Conservation (phyloP, 2,797 vertebrate genomes). For the Cygnus olor region DNA sequence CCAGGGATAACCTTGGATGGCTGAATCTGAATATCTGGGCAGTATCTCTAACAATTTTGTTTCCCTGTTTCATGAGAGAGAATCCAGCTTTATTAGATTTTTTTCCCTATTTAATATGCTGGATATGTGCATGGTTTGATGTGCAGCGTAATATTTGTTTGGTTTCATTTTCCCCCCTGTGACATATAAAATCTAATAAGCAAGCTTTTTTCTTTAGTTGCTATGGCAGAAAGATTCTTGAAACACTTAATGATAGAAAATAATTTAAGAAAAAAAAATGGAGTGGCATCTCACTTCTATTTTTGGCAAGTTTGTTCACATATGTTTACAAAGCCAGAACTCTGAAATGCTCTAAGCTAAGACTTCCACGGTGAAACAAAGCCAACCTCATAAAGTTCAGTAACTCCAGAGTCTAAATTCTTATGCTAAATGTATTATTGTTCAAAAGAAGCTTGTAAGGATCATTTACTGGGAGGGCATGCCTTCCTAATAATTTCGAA, state of each 20-base stretch:
- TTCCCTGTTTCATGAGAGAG: constrained; percentile 53
- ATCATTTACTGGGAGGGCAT: constrained; percentile 22
- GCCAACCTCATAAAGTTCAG: constrained; percentile 54
- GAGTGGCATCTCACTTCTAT: constrained; percentile 61
- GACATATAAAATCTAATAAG: constrained; percentile 68
- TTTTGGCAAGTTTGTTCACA: constrained; percentile 54
- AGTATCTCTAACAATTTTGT: constrained; percentile 54
- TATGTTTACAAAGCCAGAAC: constrained; percentile 55
- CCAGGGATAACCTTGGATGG: constrained; percentile 6
- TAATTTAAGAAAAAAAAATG: not conserved
- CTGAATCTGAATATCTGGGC: constrained; percentile 45
- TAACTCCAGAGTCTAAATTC: constrained; percentile 49
- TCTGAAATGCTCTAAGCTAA: constrained; percentile 30
- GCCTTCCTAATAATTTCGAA: constrained; percentile 37
- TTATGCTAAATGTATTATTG: constrained; percentile 15
- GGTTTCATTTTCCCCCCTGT: constrained; percentile 66
- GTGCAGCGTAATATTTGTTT: constrained; percentile 46
- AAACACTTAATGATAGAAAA: constrained; percentile 49
- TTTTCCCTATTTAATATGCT: constrained; percentile 30
- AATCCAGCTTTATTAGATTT: constrained; percentile 65
- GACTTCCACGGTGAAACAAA: constrained; percentile 34
- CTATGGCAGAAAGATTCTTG: constrained; percentile 55
- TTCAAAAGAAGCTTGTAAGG: constrained; percentile 48
- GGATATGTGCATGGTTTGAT: constrained; percentile 60
- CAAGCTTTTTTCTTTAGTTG: constrained; percentile 51